Percentiles rank a stretch among this genome's conserved stretches.
Evolutionary conservation across 2,797 vertebrate genomes (phyloP).

Genomic region (Sebastes vulpes): DNA sequence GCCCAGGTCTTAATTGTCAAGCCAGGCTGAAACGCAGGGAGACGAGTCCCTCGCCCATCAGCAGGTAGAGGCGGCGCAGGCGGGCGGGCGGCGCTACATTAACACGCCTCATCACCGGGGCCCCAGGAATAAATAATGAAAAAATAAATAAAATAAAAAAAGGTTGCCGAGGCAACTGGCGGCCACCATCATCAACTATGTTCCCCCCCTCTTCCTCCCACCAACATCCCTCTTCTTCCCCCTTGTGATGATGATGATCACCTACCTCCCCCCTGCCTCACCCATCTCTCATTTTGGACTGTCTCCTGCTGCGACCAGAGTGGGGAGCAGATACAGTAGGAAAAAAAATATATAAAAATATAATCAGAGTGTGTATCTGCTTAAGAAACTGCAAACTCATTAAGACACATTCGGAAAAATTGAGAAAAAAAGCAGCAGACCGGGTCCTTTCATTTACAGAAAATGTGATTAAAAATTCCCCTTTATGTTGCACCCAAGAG

Average conservation of each 20-base stretch:
- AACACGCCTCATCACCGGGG: constrained; percentile 91
- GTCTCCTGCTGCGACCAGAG: constrained; percentile 87
- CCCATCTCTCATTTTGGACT: constrained; percentile 55
- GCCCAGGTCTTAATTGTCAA: constrained; percentile 99
- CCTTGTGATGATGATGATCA: constrained; percentile 62
- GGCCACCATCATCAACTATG: constrained; percentile 84
- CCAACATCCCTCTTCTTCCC: constrained; percentile 28
- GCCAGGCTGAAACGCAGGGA: constrained; percentile 95
- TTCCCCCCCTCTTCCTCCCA: not conserved
- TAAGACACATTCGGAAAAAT: constrained; percentile 77
- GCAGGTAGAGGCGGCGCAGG: constrained; percentile 71
- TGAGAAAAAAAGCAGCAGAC: constrained; percentile 31
- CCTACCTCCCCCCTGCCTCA: not conserved
- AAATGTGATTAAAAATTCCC: constrained; percentile 86
- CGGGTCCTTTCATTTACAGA: constrained; percentile 83
- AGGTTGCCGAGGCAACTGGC: constrained; percentile 68
- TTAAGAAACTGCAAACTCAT: constrained; percentile 86
- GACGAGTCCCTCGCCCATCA: constrained; percentile 70
- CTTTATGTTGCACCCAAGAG: constrained; percentile 88
- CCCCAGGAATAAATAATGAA: constrained; percentile 91
- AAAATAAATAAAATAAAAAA: constrained; percentile 85
- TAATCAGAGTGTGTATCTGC: constrained; percentile 90
- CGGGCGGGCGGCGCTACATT: constrained; percentile 83
- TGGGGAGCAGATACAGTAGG: constrained; percentile 45
- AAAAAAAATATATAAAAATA: constrained; percentile 64